A percentile compares a stretch with the other conserved stretches of the same genome.
Evolutionary conservation across 2,888 invertebrate species (phyloP).

Genomic region (Lithosia quadra): DNA sequence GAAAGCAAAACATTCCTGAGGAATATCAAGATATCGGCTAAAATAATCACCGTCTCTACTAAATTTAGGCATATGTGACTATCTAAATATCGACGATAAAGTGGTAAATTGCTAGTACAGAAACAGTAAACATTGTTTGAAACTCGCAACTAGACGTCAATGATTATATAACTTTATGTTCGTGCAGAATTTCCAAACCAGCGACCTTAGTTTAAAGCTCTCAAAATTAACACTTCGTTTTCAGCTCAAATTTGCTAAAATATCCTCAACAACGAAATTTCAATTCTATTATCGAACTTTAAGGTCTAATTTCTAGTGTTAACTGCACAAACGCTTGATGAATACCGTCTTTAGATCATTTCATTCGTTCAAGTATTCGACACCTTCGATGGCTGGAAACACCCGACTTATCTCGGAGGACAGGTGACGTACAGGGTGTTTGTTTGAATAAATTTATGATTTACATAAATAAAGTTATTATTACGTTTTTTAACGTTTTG

Average conservation of each 20-base stretch:
- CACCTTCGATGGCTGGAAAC: constrained; percentile 70
- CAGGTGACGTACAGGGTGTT: constrained; percentile 62
- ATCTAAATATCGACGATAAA: background rate
- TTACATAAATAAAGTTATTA: too few relatives aligned
- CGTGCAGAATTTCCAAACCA: constrained; percentile 29
- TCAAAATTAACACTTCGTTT: constrained; percentile 43
- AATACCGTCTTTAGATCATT: constrained; percentile 54
- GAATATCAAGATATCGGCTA: too few relatives aligned
- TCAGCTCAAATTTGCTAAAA: constrained; percentile 32
- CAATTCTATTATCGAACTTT: constrained; percentile 17
- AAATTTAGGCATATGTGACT: too few relatives aligned
- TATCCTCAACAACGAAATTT: constrained; percentile 15
- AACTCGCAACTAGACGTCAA: constrained; percentile 17
- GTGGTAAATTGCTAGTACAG: background rate
- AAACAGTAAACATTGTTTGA: background rate
- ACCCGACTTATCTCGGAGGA: constrained; percentile 65
- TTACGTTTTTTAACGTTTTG: too few relatives aligned
- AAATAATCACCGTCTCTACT: too few relatives aligned
- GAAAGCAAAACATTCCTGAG: too few relatives aligned
- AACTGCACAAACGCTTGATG: constrained; percentile 40
- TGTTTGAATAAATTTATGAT: too few relatives aligned
- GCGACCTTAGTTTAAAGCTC: constrained; percentile 33
- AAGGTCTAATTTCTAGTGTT: constrained; percentile 26
- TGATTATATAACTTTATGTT: constrained; percentile 30
- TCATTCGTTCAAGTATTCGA: constrained; percentile 63